Evolutionary conservation across 2,113 vertebrate genomes (phyloP).

Genomic region (Thymallus thymallus): DNA sequence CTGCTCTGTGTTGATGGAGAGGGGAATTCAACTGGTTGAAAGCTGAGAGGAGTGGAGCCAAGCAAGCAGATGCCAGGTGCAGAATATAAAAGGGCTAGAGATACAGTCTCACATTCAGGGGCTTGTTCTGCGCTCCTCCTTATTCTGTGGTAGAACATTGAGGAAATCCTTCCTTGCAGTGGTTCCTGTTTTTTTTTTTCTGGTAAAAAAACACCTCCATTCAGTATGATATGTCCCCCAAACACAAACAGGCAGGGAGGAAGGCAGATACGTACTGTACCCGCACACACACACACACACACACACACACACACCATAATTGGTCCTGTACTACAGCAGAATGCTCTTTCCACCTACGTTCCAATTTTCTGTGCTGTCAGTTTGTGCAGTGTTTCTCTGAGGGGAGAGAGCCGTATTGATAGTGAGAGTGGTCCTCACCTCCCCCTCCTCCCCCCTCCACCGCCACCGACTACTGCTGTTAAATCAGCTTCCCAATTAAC

Average conservation of each 20-base stretch:
- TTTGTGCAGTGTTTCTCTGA: conserved; percentile 36
- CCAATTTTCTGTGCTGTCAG: conserved; percentile 60
- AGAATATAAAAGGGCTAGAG: neutral
- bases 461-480: conserved; percentile 14
- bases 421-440: conserved; percentile 21
- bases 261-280: neutral
- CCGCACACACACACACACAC: conserved; percentile 16
- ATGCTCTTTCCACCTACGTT: conserved; percentile 44
- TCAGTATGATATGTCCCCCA: neutral
- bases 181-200: neutral
- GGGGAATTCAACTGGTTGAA: conserved; percentile 17
- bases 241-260: conserved; percentile 1
- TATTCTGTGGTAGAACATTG: neutral
- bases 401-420: conserved; percentile 38
- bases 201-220: neutral
- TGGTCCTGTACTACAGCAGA: conserved; percentile 50
- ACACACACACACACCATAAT: conserved; percentile 39
- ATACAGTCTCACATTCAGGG: neutral
- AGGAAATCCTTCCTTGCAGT: neutral
- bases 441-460: conserved; percentile 15
- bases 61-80: neutral
- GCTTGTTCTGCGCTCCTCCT: neutral
- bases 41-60: neutral
- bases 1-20: conserved; percentile 10
- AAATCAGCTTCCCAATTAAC: conserved; percentile 53